A percentile compares a stretch with the other conserved stretches of the same genome.
phyloP scores from a whole-genome alignment of 2,113 vertebrate species.

The Perca schrenkii region DNA sequence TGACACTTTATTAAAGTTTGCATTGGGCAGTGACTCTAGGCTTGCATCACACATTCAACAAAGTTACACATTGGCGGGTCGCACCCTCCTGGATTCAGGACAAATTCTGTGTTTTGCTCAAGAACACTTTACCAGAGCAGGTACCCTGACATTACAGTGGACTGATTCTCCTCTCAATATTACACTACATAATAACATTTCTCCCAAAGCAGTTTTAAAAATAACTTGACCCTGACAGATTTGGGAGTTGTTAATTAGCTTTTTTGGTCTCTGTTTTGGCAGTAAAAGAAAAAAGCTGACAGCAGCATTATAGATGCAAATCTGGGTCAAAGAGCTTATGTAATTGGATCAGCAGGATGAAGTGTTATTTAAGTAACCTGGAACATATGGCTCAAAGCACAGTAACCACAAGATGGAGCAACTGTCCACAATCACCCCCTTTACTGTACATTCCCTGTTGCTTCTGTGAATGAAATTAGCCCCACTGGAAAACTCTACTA shows the following conservation, averaged over 20 bases:
- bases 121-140: not conserved
- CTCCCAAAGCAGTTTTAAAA: not conserved
- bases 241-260: not conserved
- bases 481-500: not conserved
- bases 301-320: not conserved
- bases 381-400: not conserved
- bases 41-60: not conserved
- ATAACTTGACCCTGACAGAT: not conserved
- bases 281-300: not conserved
- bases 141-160: not conserved
- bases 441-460: not conserved
- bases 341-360: conserved; percentile 4
- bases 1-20: not conserved
- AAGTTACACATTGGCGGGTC: not conserved
- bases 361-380: not conserved
- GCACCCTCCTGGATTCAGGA: not conserved
- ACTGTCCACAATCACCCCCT: not conserved
- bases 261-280: not conserved
- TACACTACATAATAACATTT: not conserved
- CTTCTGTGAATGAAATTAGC: conserved; percentile 22
- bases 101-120: not conserved
- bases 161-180: not conserved
- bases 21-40: not conserved
- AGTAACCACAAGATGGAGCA: conserved; percentile 53
- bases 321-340: conserved; percentile 8